Evolutionary conservation across 2,888 invertebrate genomes (phyloP).

Genomic region (Steinernema hermaphroditum): DNA sequence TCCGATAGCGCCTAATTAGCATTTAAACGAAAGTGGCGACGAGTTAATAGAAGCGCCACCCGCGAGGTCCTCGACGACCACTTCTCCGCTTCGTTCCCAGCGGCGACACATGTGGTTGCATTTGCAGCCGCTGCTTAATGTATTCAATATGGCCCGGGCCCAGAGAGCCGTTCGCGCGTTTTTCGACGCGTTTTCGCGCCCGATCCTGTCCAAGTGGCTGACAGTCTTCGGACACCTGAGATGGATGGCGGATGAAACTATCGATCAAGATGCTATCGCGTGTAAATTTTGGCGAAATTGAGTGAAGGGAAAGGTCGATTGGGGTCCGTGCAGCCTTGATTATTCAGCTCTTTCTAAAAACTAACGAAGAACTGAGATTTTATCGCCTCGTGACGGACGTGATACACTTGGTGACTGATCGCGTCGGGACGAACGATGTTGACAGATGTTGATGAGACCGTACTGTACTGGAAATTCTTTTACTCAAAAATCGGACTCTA

Average conservation of each 20-base stretch:
- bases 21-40: constrained; percentile 14
- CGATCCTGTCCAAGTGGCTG: background rate
- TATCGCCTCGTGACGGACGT: background rate
- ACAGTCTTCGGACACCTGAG: background rate
- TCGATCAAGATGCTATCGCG: background rate
- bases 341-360: background rate
- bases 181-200: constrained; percentile 15
- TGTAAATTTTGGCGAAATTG: constrained; percentile 7
- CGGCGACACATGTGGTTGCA: constrained; percentile 18
- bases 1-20: constrained; percentile 21
- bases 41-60: constrained; percentile 7
- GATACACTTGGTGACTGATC: too few relatives aligned
- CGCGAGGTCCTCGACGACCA: background rate
- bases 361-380: background rate
- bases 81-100: background rate
- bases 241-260: background rate
- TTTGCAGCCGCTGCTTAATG: background rate
- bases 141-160: constrained; percentile 5
- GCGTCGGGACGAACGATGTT: too few relatives aligned
- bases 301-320: background rate
- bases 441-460: too few relatives aligned
- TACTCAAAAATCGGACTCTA: too few relatives aligned
- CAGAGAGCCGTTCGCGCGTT: background rate
- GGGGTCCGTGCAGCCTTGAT: background rate
- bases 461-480: too few relatives aligned